Percentiles rank a stretch among this genome's conserved stretches.
phyloP scores from a whole-genome alignment of 2,888 invertebrate genomes.

The Azorinus chamasolen region DNA sequence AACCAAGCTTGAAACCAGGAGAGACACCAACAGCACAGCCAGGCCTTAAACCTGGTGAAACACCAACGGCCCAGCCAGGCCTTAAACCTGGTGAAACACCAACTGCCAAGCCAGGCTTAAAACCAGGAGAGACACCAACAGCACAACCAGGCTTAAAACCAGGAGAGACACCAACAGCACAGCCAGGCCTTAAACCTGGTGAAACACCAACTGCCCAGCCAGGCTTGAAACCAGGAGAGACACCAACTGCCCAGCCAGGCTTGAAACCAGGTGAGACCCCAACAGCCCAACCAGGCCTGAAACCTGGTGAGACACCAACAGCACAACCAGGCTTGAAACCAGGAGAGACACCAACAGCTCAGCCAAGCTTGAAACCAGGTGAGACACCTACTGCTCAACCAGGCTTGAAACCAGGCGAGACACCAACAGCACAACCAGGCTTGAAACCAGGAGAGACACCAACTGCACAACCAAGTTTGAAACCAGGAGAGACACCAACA shows the following conservation, averaged over 20 bases:
- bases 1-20: conserved; percentile 32
- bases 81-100: conserved; percentile 36
- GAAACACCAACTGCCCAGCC: conserved; percentile 46
- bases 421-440: conserved; percentile 53
- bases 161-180: conserved; percentile 39
- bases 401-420: conserved; percentile 13
- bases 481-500: conserved; percentile 45
- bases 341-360: conserved; percentile 34
- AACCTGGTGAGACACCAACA: conserved; percentile 31
- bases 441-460: conserved; percentile 27
- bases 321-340: conserved; percentile 59
- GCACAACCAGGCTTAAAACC: conserved; percentile 41
- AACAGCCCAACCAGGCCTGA: conserved; percentile 37
- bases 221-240: conserved; percentile 17
- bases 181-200: conserved; percentile 37
- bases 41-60: conserved; percentile 16
- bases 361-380: conserved; percentile 26
- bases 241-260: conserved; percentile 45
- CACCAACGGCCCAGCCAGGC: conserved; percentile 48
- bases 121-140: conserved; percentile 44
- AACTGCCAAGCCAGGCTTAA: conserved; percentile 38
- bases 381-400: conserved; percentile 53
- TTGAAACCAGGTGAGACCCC: conserved; percentile 19
- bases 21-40: conserved; percentile 51
- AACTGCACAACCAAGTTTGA: conserved; percentile 30